Percentiles rank a stretch among this genome's conserved stretches.
These are phyloP conservation scores for Crenuchus spilurus DNA, from an alignment of 2,797 vertebrate species.

Conservation along the genomic window DNA sequence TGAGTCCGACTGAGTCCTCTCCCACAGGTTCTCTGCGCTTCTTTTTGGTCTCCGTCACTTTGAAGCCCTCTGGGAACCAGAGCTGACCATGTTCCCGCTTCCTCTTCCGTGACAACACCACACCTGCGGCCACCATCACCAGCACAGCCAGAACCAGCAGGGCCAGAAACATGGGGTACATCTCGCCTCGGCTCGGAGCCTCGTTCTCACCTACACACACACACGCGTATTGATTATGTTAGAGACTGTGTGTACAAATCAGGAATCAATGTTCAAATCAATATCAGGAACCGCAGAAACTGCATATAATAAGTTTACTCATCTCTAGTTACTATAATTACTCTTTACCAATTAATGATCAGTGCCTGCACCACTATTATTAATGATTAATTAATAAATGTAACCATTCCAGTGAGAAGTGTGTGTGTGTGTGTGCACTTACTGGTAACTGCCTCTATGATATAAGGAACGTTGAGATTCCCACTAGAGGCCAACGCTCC, in stretches of 20 bases:
- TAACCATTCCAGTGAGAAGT: too few relatives aligned
- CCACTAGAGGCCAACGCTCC: constrained; percentile 93
- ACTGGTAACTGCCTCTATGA: constrained; percentile 95
- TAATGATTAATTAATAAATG: not conserved
- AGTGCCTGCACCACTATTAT: not conserved
- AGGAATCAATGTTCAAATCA: too few relatives aligned
- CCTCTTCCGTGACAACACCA: constrained; percentile 91
- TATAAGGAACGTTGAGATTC: constrained; percentile 92
- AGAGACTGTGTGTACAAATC: not conserved
- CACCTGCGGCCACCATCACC: constrained; percentile 88
- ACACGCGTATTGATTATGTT: too few relatives aligned
- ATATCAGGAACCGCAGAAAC: too few relatives aligned
- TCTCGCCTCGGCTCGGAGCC: constrained; percentile 58
- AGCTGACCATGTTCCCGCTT: constrained; percentile 95
- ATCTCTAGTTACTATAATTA: too few relatives aligned
- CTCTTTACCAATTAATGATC: too few relatives aligned
- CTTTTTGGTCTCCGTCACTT: constrained; percentile 94
- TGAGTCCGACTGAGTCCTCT: constrained; percentile 95
- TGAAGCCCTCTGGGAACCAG: constrained; percentile 98
- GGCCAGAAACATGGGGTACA: constrained; percentile 80
- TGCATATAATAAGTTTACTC: too few relatives aligned
- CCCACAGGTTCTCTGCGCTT: constrained; percentile 93
- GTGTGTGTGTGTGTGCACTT: constrained; percentile 65
- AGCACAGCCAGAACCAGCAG: constrained; percentile 93
- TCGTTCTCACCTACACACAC: constrained; percentile 80